Base-by-base conservation (phyloP, 1,140 invertebrate species). In the Samia ricini region DNA sequence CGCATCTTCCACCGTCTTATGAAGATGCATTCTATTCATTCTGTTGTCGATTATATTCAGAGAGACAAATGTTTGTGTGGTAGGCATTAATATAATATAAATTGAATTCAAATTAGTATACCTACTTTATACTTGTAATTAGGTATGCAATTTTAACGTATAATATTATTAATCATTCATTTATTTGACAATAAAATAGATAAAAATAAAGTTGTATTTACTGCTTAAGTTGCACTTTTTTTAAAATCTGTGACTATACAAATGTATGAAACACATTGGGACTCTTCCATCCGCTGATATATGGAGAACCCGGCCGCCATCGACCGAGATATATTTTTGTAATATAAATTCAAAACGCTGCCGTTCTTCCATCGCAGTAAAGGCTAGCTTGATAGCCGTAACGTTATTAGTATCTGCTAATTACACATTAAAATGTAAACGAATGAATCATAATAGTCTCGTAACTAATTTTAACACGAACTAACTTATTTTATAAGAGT, bases 331-430 rank as follows among this genome's bases (percentile, higher is more conserved):
- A 81, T 77, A n/a, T n/a, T n/a, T 79, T 65, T 72, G 74, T 72
- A 76, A 79, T 79, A 79, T 77, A 81, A 79, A 81, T 81, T 77
- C 81, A 79, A 69, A 74, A 69, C 69, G 72, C 66, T 69, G 69
- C 69, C 74, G 65, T 77, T 76, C 63, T 69, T 72, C 69, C 61
- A 71, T 74, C 66, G 68, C 66, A 71, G 74, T 77, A 72, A 72
- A 76, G 61, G 69, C 63, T 66, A 68, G 68, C 61, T 63, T 68
- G 68, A 72, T 68, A 74, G 58, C 66, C 68, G 61, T 76, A 74
- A 64, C 65, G 62, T 73, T 68, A 54, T 72, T 71, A 69, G 62
- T 71, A 69, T 69, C 59, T 70, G 67, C 58, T 79, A 73, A 78
- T 75, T 75, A 33, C 62, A 60, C 22, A 60, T 62, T 66, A 57